phyloP scores from a whole-genome alignment of 2,113 vertebrate species.

The Cochlearius cochlearius region DNA sequence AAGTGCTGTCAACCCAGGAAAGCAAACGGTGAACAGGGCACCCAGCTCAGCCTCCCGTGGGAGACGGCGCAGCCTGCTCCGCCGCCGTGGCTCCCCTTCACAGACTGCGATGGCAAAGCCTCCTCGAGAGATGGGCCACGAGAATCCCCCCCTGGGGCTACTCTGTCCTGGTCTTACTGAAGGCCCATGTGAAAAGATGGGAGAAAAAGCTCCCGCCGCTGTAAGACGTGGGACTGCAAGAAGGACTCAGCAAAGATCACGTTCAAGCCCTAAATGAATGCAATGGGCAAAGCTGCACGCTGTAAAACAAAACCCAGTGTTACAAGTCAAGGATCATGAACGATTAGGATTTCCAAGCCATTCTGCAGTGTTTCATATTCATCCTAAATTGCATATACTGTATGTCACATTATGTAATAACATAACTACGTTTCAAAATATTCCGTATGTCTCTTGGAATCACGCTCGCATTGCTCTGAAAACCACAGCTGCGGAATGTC shows the following conservation, averaged over 20 bases:
- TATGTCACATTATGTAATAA: constrained; percentile 12
- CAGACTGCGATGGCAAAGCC: neutral
- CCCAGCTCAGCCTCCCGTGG: neutral
- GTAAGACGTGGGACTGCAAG: neutral
- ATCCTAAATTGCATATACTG: neutral
- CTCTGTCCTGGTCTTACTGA: neutral
- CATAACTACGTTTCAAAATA: neutral
- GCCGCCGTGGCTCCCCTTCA: neutral
- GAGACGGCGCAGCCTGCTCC: neutral
- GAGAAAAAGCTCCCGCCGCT: neutral
- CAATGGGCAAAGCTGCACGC: neutral
- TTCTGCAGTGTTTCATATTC: constrained; percentile 12
- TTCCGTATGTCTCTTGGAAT: neutral
- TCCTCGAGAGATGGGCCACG: neutral
- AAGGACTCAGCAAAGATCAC: neutral
- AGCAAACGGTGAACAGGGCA: rapidly evolving
- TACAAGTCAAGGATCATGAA: neutral
- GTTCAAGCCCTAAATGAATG: neutral
- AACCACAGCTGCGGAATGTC: constrained; percentile 1
- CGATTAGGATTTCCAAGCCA: neutral
- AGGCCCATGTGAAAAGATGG: neutral
- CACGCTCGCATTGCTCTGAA: neutral
- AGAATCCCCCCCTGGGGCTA: neutral
- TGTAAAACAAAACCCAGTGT: neutral
- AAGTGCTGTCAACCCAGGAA: neutral